Evolutionary conservation across 2,797 vertebrate species (phyloP), one percentile per base, ranked within the genome.

Genomic region (Hemitrygon akajei): DNA sequence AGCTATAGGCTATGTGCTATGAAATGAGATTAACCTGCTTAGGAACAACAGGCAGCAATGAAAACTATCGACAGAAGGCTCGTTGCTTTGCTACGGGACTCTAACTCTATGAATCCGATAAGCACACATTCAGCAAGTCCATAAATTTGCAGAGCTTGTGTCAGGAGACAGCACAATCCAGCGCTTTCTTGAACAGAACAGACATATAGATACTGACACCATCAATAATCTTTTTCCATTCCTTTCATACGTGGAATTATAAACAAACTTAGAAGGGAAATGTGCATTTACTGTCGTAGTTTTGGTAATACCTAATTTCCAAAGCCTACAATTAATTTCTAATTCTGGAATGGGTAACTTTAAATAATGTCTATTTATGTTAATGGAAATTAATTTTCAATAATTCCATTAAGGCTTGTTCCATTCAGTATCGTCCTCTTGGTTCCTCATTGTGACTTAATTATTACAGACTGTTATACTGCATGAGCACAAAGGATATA

Each of bases 291-390:
- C 47, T 56, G 47, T 6, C 3, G 27, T 56, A 84, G 47, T 11
- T 84, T 69, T 20, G n/a, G 18, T 60, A 34, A 69, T 63, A 34
- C 22, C 9, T n/a, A 69, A 91, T 91, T 69, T 89, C 58, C 37
- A 91, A 69, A 91, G 86, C 11, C 60, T 37, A n/a, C 66, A 91
- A 91, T 91, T 69, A 69, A 37, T 37, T 91, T 91, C 30, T 69
- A 91, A 66, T 91, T 11, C n/a, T 69, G 3, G 63, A 69, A 14
- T 25, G 11, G 60, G 18, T 63, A 34, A 63, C 58, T 37, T 63
- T n/a, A 69, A 91, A 91, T 91, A 37, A 91, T 4, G 6, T 16
- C 1, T n/a, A 34, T 20, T 37, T 34, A 22, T 66, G 63, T 18
- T 91, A 69, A 22, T 69, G 0, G 60, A 91, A 91, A 1, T 37